A percentile compares a stretch with the other conserved stretches of the same genome.
Evolutionary conservation across 2,113 vertebrate species (phyloP).

Genomic region (Scartelaos histophorus): DNA sequence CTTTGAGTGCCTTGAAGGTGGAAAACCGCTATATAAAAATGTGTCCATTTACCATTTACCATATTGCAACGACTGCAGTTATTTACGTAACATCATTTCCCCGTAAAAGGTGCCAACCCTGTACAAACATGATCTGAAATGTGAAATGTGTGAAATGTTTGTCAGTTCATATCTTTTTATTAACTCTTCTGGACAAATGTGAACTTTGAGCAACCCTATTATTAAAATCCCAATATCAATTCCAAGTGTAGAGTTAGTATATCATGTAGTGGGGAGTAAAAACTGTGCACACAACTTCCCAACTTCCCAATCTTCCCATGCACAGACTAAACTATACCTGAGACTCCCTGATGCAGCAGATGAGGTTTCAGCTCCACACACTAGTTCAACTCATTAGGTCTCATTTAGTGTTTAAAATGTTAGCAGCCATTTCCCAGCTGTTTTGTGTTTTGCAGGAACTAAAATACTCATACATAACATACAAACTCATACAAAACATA

Average conservation of each 20-base stretch:
- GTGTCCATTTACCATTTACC: too few species aligned
- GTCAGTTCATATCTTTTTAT: too few species aligned
- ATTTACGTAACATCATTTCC: too few species aligned
- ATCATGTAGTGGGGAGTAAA: conserved; percentile 8
- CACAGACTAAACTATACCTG: background rate
- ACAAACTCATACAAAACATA: too few species aligned
- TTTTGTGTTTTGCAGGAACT: conserved; percentile 24
- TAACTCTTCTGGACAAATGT: too few species aligned
- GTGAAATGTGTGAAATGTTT: too few species aligned
- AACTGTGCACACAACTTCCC: conserved; percentile 8
- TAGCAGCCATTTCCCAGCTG: conserved; percentile 57
- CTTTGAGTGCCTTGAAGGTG: too few species aligned
- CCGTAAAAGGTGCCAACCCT: too few species aligned
- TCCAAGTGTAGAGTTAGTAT: conserved; percentile 52
- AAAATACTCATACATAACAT: background rate
- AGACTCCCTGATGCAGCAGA: background rate
- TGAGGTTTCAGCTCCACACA: conserved; percentile 9
- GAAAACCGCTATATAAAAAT: too few species aligned
- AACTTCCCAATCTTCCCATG: background rate
- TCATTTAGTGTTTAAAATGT: conserved; percentile 72
- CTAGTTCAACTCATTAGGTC: conserved; percentile 64
- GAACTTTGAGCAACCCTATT: too few species aligned
- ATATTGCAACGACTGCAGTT: too few species aligned
- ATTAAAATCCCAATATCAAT: conserved; percentile 40
- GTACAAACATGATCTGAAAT: too few species aligned